Evolutionary conservation across 2,113 vertebrate genomes (phyloP).

Genomic region (Apodemus sylvaticus): DNA sequence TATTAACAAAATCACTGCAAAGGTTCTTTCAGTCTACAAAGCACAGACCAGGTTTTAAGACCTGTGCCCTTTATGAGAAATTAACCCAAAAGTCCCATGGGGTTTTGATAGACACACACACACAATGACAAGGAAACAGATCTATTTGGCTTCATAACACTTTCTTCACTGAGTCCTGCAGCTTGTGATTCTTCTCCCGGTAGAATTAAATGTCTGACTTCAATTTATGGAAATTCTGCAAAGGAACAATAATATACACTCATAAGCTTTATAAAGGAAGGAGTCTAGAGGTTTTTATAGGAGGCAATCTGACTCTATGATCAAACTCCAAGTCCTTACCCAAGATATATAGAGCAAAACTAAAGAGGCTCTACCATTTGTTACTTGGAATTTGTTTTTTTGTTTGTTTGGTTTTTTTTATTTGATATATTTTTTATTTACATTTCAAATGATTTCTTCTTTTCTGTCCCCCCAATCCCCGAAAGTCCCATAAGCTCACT

Average conservation of each 20-base stretch:
- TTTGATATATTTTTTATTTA: too few relatives aligned
- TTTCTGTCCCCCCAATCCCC: too few relatives aligned
- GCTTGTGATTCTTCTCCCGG: background rate
- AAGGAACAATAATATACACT: background rate
- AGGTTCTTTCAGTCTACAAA: background rate
- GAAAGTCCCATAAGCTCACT: too few relatives aligned
- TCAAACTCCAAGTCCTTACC: background rate
- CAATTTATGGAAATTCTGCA: background rate
- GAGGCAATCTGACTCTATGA: background rate
- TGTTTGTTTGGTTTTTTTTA: too few relatives aligned
- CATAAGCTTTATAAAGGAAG: background rate
- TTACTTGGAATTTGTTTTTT: background rate
- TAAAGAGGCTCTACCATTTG: background rate
- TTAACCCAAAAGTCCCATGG: background rate
- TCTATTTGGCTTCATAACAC: background rate
- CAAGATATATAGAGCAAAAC: background rate
- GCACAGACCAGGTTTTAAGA: background rate
- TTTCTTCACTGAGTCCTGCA: background rate
- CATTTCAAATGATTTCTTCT: too few relatives aligned
- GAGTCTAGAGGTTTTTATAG: background rate
- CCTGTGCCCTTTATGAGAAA: background rate
- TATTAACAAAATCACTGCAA: background rate
- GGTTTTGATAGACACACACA: background rate
- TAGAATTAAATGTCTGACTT: background rate
- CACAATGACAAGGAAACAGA: background rate